Evolutionary conservation across 2,113 vertebrate species (phyloP), one percentile per base, ranked within the genome.

Genomic region (Monopterus albus): DNA sequence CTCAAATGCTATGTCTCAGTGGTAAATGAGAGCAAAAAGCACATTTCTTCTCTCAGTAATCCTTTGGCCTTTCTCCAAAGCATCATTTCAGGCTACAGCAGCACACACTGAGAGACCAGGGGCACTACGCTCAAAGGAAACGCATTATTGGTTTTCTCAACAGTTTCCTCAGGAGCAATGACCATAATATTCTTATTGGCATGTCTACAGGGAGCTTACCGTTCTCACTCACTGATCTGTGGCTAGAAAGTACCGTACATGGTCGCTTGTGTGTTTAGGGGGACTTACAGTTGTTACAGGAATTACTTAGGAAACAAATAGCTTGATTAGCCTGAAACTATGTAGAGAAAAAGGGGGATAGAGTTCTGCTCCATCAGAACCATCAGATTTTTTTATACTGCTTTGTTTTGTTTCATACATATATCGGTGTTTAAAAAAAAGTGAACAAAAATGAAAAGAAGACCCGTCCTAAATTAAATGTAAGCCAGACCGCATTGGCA

Each of bases 141-240:
- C 43, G 55, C 79, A 81, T 75, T 82, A 84, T 83, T 88, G 78
- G 81, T 82, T 88, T 82, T 84, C 79, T 66, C 63, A 57, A 63
- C 70, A 14, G 77, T 90, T 89, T 89, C 75, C 83, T 78, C 60
- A 35, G 61, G 72, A 84, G 83, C 77, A 69, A 47, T 75, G 81
- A 63, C 75, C 73, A 76, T 90, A 85, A 86, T 79, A 68, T 68
- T 69, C 65, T 82, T 78, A 87, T 75, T 86, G 81, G 75, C 59
- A 61, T 84, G 56, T 75, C 79, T 72, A 17, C 63, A 7, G 86
- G 78, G 83, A 87, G 69, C 45, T 17, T 64, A 45, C 40, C 23
- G 0, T 47, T 60, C 79, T 76, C 66, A 57, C 60, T 67, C 52
- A 67, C 52, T 73, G 74, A 67, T 60, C 51, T 72, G 62, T 66